A percentile compares a stretch with the other conserved stretches of the same genome.
Evolutionary conservation across 1,140 invertebrate species (phyloP).

Genomic region (Batillaria attramentaria): DNA sequence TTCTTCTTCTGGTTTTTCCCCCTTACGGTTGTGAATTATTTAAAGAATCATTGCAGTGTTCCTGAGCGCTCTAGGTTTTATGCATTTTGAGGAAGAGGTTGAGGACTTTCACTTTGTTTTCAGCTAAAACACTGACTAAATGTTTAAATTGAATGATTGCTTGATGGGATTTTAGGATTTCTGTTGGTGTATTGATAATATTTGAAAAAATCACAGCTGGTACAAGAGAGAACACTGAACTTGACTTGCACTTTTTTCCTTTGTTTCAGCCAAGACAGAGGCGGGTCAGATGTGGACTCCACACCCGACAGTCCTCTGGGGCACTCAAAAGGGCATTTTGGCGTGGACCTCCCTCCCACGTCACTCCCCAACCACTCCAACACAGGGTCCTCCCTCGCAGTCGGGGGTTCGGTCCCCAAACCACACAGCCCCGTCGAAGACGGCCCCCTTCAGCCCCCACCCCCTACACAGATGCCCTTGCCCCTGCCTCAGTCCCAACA

Average conservation of each 20-base stretch:
- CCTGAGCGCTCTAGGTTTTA: too few relatives aligned
- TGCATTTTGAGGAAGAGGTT: not conserved
- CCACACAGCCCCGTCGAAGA: constrained; percentile 33
- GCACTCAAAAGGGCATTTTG: not conserved
- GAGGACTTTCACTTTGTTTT: not conserved
- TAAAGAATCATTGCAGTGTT: too few relatives aligned
- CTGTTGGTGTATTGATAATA: too few relatives aligned
- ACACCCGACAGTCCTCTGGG: constrained; percentile 22
- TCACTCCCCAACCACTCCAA: not conserved
- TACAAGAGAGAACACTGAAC: too few relatives aligned
- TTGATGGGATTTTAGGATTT: too few relatives aligned
- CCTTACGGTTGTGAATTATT: too few relatives aligned
- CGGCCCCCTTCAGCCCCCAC: constrained; percentile 16
- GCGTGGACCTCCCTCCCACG: too few relatives aligned
- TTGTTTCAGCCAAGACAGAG: constrained; percentile 21
- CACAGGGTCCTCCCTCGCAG: not conserved
- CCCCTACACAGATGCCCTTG: constrained; percentile 33
- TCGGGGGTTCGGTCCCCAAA: constrained; percentile 19
- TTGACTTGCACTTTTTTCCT: not conserved
- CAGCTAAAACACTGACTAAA: too few relatives aligned
- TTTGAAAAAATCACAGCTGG: too few relatives aligned
- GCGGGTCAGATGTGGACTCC: constrained; percentile 20
- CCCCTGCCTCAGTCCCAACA: constrained; percentile 24
- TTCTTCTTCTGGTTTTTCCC: too few relatives aligned
- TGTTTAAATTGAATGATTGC: too few relatives aligned